Conservation (phyloP, 2,888 invertebrate genomes). For the Acanthosepion lycidas region DNA sequence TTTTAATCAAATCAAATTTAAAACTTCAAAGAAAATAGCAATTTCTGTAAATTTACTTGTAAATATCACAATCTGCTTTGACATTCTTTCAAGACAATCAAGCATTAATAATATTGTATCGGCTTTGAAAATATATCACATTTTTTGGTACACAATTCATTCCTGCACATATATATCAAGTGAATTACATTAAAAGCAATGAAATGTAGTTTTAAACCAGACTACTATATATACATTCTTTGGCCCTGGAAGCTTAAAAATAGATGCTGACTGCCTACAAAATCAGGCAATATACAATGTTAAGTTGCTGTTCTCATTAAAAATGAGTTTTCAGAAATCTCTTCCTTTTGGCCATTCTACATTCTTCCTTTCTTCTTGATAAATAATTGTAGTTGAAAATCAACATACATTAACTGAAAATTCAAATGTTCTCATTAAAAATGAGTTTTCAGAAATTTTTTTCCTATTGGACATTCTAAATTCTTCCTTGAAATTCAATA, state of each 20-base stretch:
- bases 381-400: background rate
- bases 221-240: background rate
- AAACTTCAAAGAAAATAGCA: background rate
- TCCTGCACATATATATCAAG: conserved; percentile 24
- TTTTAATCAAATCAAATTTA: background rate
- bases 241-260: background rate
- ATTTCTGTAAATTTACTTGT: background rate
- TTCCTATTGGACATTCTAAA: background rate
- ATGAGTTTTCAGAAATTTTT: no score
- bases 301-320: no score
- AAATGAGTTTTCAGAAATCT: no score
- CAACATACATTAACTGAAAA: background rate
- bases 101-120: conserved; percentile 37
- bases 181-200: conserved; percentile 33
- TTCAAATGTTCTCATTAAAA: background rate
- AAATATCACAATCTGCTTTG: conserved; percentile 38
- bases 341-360: background rate
- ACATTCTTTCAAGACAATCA: background rate
- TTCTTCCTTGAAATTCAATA: background rate
- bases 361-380: background rate
- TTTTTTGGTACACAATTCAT: background rate
- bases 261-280: background rate
- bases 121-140: conserved; percentile 40
- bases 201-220: background rate
- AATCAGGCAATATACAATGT: background rate